These are phyloP conservation scores for Perizoma affinitatum DNA, from an alignment of 2,888 invertebrate species.

Conservation along the genomic window DNA sequence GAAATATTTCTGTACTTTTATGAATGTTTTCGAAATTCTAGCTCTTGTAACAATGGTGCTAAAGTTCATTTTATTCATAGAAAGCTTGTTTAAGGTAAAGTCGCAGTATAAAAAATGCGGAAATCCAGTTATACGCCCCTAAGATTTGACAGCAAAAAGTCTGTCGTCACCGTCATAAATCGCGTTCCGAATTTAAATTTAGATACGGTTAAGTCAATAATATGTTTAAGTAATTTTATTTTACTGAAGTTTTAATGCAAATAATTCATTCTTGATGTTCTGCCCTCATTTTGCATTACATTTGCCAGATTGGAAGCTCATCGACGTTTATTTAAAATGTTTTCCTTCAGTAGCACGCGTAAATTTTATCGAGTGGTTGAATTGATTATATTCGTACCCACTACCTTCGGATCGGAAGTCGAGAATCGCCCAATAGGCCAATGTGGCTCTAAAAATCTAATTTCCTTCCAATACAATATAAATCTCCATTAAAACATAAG, in stretches of 20 bases:
- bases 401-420: too few species aligned
- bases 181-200: slow-evolving; percentile 41
- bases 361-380: too few species aligned
- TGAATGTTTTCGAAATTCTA: not conserved
- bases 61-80: slow-evolving; percentile 3
- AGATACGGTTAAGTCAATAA: slow-evolving; percentile 28
- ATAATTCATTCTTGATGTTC: too few species aligned
- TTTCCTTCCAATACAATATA: too few species aligned
- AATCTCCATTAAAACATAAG: too few species aligned
- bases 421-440: too few species aligned
- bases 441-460: too few species aligned
- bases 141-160: slow-evolving; percentile 45
- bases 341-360: too few species aligned
- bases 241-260: slow-evolving; percentile 3
- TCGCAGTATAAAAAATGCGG: slow-evolving; percentile 38
- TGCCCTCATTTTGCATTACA: too few species aligned
- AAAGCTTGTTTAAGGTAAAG: not conserved
- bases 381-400: too few species aligned
- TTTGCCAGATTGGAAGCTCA: too few species aligned
- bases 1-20: not conserved
- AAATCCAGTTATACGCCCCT: slow-evolving; percentile 43
- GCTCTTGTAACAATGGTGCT: not conserved
- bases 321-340: too few species aligned
- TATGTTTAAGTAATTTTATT: slow-evolving; percentile 35
- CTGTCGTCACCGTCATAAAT: slow-evolving; percentile 46